These are phyloP conservation scores for Ambastaia sidthimunki DNA, from an alignment of 2,797 vertebrate genomes.

Conservation along the genomic window DNA sequence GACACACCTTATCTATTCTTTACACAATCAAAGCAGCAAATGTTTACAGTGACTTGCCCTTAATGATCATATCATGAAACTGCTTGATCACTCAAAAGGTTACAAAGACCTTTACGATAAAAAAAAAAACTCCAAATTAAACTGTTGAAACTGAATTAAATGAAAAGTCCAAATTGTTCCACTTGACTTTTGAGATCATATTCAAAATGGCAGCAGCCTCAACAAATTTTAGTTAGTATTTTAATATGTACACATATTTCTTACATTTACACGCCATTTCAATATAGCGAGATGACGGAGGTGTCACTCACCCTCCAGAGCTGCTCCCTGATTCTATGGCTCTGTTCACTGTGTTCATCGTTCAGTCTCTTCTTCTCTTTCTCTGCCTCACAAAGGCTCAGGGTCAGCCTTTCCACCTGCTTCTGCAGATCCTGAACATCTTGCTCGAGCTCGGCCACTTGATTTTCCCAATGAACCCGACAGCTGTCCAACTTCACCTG, in stretches of 20 bases:
- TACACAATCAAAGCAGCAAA: background rate
- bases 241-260: too few species aligned
- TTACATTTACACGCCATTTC: too few species aligned
- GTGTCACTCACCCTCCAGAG: constrained; percentile 73
- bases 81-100: background rate
- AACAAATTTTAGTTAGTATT: background rate
- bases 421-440: constrained; percentile 73
- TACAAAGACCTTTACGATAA: background rate
- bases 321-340: constrained; percentile 72
- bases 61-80: background rate
- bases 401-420: constrained; percentile 72
- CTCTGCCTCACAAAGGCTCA: constrained; percentile 69
- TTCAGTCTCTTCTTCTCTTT: constrained; percentile 67
- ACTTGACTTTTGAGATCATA: too few species aligned
- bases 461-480: constrained; percentile 78
- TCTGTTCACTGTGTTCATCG: constrained; percentile 70
- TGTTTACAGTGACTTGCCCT: background rate
- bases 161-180: background rate
- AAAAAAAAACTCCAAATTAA: background rate
- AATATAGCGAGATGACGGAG: background rate
- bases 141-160: background rate
- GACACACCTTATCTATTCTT: constrained; percentile 3
- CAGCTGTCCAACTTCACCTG: constrained; percentile 75
- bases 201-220: background rate
- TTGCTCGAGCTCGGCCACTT: constrained; percentile 79